Base-by-base conservation (phyloP, 2,888 invertebrate species). In the Mycogona germanica region DNA sequence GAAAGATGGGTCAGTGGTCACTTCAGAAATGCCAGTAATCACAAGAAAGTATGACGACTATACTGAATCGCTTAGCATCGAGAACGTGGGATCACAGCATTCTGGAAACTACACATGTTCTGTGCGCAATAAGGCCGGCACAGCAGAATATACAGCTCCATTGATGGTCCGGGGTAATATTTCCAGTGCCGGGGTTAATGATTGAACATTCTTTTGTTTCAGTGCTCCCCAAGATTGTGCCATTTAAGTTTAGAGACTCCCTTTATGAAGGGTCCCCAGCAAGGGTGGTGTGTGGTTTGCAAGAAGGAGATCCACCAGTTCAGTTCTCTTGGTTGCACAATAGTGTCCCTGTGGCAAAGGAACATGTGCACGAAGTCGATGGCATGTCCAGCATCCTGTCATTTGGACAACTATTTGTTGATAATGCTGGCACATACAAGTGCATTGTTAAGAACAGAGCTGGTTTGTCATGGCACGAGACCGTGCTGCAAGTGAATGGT, bases 91-190 rank as follows among this genome's bases (percentile, higher is more conserved):
- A 66, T 66, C 3, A 25, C 59, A 56, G 46, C 68, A 68, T 59
- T 64, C 66, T 40, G 69, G 68, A 4, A 67, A 67, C 61, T 69
- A 68, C 60, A 68, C 68, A 0, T 69, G 69, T 55, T 23, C 37
- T 7, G 52, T 35, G 3, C 9, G 25, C 23, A 52, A 52, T 17
- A 26, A n/a, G 23, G 52, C 52, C 6, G 52, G 45, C 44, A 52
- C 7, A 7, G 37, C 52, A 14, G 19, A 19, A 3, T 32, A 52
- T 26, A 52, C 52, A 46, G 42, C 52, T 25, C 52, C 30, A 3
- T 45, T 52, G 21, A 23, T 52, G 21, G 52, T 52, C 45, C 52
- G 52, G 35, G 52, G 52, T 52, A 52, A 52, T n/a, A n/a, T n/a
- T n/a, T n/a, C n/a, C n/a, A n/a, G n/a, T n/a, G n/a, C n/a, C n/a